Evolutionary conservation across 2,888 invertebrate genomes (phyloP).

Genomic region (Lathronympha strigana): DNA sequence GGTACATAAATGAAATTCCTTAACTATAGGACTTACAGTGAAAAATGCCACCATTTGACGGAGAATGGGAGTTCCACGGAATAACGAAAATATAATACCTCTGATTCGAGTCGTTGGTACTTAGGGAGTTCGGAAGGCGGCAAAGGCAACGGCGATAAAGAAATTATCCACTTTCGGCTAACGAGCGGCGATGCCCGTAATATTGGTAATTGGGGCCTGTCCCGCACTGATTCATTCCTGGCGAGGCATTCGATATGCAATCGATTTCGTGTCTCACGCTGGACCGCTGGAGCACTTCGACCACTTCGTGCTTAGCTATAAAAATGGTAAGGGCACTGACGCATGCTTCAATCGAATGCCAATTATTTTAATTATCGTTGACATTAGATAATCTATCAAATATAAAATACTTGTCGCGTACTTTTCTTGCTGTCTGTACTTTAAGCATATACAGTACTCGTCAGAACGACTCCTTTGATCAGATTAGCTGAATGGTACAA

Average conservation of each 20-base stretch:
- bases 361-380: too few species aligned
- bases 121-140: constrained; percentile 42
- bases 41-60: too few species aligned
- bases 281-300: constrained; percentile 16
- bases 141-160: constrained; percentile 66
- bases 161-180: constrained; percentile 73
- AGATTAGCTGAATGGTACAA: too few species aligned
- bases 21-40: neutral
- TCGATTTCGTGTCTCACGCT: constrained; percentile 15
- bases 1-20: too few species aligned
- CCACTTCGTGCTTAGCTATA: neutral
- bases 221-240: constrained; percentile 45
- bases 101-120: constrained; percentile 13
- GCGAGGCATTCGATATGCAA: constrained; percentile 28
- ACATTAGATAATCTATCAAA: too few species aligned
- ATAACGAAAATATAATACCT: neutral
- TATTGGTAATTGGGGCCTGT: constrained; percentile 62
- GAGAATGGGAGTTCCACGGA: too few species aligned
- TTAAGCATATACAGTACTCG: too few species aligned
- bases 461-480: too few species aligned
- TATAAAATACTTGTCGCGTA: too few species aligned
- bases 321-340: neutral
- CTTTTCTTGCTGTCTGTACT: too few species aligned
- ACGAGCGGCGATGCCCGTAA: constrained; percentile 60
- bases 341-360: too few species aligned